Conservation (phyloP, 2,797 vertebrate species). For the Bothrops alternatus region DNA sequence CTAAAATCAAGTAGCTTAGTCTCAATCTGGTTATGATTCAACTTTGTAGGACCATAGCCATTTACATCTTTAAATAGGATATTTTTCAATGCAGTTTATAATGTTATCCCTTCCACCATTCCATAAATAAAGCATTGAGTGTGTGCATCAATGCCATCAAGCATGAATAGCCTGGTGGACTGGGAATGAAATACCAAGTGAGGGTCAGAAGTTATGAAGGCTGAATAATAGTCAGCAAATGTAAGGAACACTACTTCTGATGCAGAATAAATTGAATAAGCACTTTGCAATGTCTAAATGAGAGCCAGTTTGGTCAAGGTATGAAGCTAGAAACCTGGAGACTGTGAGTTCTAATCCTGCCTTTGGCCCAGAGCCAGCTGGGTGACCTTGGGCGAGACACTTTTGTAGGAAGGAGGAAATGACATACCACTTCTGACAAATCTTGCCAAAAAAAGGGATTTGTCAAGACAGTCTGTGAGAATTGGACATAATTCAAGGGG, state of each 20-base stretch:
- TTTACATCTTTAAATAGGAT: constrained; percentile 63
- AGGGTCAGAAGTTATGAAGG: constrained; percentile 81
- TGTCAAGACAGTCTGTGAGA: neutral
- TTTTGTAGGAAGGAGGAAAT: neutral
- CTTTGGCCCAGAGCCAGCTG: neutral
- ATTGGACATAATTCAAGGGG: neutral
- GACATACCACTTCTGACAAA: neutral
- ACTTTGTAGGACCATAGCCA: constrained; percentile 53
- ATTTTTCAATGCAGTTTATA: constrained; percentile 65
- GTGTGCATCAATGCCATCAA: constrained; percentile 76
- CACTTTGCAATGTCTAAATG: constrained; percentile 61
- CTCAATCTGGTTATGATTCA: constrained; percentile 39
- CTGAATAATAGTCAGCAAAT: constrained; percentile 84
- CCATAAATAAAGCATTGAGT: constrained; percentile 79
- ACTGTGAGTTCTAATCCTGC: neutral
- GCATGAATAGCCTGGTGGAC: constrained; percentile 79
- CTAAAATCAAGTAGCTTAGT: constrained; percentile 49
- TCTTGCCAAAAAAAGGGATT: neutral
- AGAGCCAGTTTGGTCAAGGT: neutral
- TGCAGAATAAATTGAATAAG: constrained; percentile 76
- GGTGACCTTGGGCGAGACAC: neutral
- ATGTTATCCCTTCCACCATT: constrained; percentile 68
- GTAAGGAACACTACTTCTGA: constrained; percentile 74
- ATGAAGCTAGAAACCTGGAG: neutral
- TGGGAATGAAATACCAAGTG: constrained; percentile 84